Percentiles rank a stretch among this genome's conserved stretches.
These are phyloP conservation scores for Petrocephalus zakoni DNA, from an alignment of 2,113 vertebrate genomes.

Conservation along the genomic window DNA sequence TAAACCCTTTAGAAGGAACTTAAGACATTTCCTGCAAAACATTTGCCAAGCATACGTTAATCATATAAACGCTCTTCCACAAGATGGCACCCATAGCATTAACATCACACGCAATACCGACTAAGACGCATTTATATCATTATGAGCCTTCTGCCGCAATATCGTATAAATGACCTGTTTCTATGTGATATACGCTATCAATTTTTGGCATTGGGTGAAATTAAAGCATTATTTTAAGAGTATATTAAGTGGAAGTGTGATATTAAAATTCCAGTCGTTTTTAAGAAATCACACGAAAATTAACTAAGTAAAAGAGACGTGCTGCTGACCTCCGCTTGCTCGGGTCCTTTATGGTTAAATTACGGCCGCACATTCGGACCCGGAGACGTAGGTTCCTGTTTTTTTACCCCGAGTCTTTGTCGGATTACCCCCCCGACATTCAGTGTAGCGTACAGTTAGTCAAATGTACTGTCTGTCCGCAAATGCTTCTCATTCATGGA, in stretches of 20 bases:
- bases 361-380: conserved; percentile 23
- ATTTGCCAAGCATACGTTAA: not conserved
- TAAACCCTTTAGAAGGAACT: not conserved
- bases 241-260: not conserved
- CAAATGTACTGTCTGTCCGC: not conserved
- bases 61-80: conserved; percentile 39
- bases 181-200: not conserved
- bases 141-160: not conserved
- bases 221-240: not conserved
- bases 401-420: conserved; percentile 26
- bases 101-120: conserved; percentile 1
- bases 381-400: conserved; percentile 17
- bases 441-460: conserved; percentile 4
- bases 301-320: not conserved
- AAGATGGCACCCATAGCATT: conserved; percentile 51
- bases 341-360: not conserved
- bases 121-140: conserved; percentile 6
- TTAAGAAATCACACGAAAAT: not conserved
- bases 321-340: not conserved
- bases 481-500: not conserved
- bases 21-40: not conserved
- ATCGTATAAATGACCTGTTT: not conserved
- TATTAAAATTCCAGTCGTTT: not conserved
- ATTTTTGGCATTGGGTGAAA: not conserved
- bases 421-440: conserved; percentile 34